Evolutionary conservation across 2,797 vertebrate genomes (phyloP).

Genomic region (Rousettus madagascariensis): DNA sequence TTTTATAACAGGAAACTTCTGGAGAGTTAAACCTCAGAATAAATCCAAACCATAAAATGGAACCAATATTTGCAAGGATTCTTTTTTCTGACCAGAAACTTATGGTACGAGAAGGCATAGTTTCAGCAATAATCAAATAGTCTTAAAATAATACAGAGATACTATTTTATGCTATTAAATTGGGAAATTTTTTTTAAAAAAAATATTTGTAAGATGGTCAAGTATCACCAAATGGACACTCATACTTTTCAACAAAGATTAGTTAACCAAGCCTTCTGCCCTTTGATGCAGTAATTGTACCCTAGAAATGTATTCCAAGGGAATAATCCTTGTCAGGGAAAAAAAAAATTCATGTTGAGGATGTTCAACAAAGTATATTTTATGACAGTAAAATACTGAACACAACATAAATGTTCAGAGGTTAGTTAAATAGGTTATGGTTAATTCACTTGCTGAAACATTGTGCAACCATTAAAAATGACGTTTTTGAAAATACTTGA

Average conservation of each 20-base stretch:
- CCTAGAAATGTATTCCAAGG: constrained; percentile 14
- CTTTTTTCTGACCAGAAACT: background rate
- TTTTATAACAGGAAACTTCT: constrained; percentile 1
- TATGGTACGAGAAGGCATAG: background rate
- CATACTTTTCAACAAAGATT: background rate
- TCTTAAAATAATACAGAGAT: constrained; percentile 31
- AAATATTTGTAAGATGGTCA: background rate
- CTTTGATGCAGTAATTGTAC: background rate
- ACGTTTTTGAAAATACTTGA: constrained; percentile 34
- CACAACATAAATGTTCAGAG: background rate
- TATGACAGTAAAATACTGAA: background rate
- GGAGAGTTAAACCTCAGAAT: constrained; percentile 13
- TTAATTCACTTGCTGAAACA: constrained; percentile 30
- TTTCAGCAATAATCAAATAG: background rate
- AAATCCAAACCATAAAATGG: constrained; percentile 29
- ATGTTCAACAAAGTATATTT: background rate
- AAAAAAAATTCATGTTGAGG: constrained; percentile 28
- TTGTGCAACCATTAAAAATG: constrained; percentile 25
- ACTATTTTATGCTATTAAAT: background rate
- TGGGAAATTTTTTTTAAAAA: background rate
- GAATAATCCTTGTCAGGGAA: background rate
- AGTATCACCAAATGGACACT: background rate
- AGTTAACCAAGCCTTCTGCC: background rate
- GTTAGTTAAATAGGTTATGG: background rate
- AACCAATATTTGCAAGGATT: background rate